Conservation (phyloP, 2,888 invertebrate genomes). For the Synergus japonicus region DNA sequence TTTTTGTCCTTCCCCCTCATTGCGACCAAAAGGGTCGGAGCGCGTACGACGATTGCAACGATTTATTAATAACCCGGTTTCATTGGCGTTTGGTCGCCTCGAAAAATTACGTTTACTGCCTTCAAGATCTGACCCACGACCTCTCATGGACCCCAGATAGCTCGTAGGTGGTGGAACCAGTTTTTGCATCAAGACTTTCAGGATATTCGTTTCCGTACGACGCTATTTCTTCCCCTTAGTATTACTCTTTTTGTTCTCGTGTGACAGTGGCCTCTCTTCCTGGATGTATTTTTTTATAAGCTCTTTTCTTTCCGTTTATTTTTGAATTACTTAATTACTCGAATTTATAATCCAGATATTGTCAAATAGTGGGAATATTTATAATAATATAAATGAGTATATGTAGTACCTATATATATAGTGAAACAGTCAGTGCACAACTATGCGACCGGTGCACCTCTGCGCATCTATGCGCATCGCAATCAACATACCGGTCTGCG, state of each 20-base stretch:
- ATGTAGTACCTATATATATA: constrained; percentile 19
- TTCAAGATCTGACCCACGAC: constrained; percentile 62
- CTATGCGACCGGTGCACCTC: constrained; percentile 59
- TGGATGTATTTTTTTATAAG: not conserved
- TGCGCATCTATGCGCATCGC: constrained; percentile 59
- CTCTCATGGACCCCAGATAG: constrained; percentile 59
- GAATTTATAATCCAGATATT: not conserved
- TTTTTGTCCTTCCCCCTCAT: constrained; percentile 6
- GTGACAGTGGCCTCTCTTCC: constrained; percentile 33
- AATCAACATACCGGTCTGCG: constrained; percentile 63
- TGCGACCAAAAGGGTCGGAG: constrained; percentile 49
- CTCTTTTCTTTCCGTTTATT: no score
- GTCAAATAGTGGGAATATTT: constrained; percentile 9
- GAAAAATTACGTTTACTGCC: constrained; percentile 64
- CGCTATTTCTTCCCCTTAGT: constrained; percentile 51
- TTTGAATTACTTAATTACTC: not conserved
- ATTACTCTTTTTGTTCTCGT: constrained; percentile 38
- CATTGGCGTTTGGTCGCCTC: constrained; percentile 64
- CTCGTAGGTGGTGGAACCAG: constrained; percentile 68
- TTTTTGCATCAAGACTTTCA: constrained; percentile 60
- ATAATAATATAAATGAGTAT: not conserved
- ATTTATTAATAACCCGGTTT: constrained; percentile 72
- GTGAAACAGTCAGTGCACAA: constrained; percentile 46
- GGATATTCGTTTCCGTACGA: constrained; percentile 62
- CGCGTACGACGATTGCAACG: constrained; percentile 58